Evolutionary conservation across 1,140 invertebrate genomes (phyloP).

Genomic region (Wasmannia auropunctata): DNA sequence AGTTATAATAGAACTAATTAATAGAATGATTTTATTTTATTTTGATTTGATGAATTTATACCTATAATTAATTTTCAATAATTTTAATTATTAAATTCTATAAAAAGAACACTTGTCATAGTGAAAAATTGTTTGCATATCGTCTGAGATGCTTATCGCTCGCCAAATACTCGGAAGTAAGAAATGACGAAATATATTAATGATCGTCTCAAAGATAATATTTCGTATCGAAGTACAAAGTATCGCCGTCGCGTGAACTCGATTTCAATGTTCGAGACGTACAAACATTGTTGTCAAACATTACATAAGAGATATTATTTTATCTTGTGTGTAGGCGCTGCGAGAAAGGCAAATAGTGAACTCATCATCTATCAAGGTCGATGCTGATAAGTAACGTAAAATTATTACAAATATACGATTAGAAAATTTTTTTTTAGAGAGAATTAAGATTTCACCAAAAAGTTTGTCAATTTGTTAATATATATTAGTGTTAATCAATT

Average conservation of each 20-base stretch:
- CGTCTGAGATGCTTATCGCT: background rate
- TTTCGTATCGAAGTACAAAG: constrained; percentile 36
- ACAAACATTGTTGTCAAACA: background rate
- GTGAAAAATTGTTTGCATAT: background rate
- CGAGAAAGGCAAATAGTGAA: background rate
- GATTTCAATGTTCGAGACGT: background rate
- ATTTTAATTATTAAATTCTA: background rate
- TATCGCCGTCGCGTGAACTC: background rate
- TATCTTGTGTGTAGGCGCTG: background rate
- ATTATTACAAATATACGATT: background rate
- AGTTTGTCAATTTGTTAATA: background rate
- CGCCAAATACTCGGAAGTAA: background rate
- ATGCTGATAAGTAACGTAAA: background rate
- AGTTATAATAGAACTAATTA: background rate
- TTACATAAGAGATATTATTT: constrained; percentile 12
- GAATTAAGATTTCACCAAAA: background rate
- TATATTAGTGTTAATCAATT: background rate
- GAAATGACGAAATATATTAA: background rate
- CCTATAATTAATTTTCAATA: background rate
- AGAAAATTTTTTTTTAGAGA: background rate
- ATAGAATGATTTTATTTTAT: background rate
- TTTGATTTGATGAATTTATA: background rate
- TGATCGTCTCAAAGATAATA: background rate
- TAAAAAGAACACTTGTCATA: background rate
- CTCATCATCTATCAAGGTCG: background rate